Percentiles rank a stretch among this genome's conserved stretches.
These are phyloP conservation scores for Dicrostonyx torquatus DNA, from an alignment of 2,797 vertebrate genomes.

Conservation along the genomic window DNA sequence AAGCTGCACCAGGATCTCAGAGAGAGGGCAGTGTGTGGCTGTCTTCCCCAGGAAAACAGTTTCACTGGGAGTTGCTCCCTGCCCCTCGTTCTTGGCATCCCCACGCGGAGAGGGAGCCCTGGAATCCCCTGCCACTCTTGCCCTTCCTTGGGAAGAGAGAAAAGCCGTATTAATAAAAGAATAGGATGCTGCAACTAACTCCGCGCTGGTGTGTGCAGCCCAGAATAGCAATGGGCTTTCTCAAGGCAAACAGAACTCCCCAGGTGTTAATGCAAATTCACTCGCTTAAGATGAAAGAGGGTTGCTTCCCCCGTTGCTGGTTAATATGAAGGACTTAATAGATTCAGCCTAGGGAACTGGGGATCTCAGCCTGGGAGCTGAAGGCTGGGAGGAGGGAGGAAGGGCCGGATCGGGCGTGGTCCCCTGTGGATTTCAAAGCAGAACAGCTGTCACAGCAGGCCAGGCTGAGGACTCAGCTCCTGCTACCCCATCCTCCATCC, in stretches of 20 bases:
- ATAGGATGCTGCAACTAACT: conserved; percentile 49
- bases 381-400: not conserved
- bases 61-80: not conserved
- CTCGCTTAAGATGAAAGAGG: conserved; percentile 79
- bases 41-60: not conserved
- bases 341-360: conserved; percentile 67
- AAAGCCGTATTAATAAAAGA: conserved; percentile 72
- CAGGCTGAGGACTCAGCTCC: not conserved
- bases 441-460: not conserved
- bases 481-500: not conserved
- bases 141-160: conserved; percentile 50
- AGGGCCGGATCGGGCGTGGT: not conserved
- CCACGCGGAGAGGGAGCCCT: conserved; percentile 37
- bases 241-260: conserved; percentile 77
- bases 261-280: conserved; percentile 81
- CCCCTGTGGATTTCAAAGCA: not conserved
- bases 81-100: not conserved
- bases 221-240: conserved; percentile 80
- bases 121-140: conserved; percentile 62
- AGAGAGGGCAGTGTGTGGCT: not conserved
- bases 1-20: not conserved
- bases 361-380: conserved; percentile 36
- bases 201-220: conserved; percentile 52
- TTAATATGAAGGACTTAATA: conserved; percentile 79
- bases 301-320: conserved; percentile 67